These are phyloP conservation scores for Penaeus vannamei DNA, from an alignment of 1,140 invertebrate species.

Conservation along the genomic window DNA sequence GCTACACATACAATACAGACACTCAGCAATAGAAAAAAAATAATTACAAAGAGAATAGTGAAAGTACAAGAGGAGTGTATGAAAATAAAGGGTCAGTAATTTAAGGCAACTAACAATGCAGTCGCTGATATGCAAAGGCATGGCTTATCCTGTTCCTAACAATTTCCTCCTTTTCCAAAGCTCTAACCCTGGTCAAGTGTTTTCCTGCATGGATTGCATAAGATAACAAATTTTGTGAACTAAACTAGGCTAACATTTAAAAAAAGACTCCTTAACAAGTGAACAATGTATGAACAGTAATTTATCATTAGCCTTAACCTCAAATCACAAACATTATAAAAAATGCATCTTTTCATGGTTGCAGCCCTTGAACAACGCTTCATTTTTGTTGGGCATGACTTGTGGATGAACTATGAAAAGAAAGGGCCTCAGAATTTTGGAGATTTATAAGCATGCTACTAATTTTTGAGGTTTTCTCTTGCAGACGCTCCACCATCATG, in stretches of 20 bases:
- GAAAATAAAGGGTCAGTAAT: conserved; percentile 34
- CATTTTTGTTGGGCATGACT: conserved; percentile 42
- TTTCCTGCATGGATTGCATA: no score
- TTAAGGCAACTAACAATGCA: conserved; percentile 38
- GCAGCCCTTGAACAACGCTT: conserved; percentile 25
- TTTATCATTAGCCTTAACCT: no score
- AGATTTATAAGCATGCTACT: conserved; percentile 90
- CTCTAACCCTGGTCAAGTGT: neutral
- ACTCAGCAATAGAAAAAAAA: conserved; percentile 27
- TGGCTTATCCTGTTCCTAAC: conserved; percentile 32
- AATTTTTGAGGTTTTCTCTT: conserved; percentile 91
- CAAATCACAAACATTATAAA: no score
- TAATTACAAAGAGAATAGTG: conserved; percentile 20
- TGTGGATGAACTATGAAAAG: conserved; percentile 42
- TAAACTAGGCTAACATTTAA: no score
- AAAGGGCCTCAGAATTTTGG: conserved; percentile 76
- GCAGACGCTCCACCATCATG: conserved; percentile 89
- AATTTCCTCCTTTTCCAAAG: conserved; percentile 2
- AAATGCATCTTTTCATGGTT: no score
- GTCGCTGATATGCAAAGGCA: conserved; percentile 39
- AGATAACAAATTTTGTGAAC: no score
- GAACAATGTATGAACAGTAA: no score
- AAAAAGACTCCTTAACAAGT: no score
- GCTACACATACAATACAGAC: conserved; percentile 40
- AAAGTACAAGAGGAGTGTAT: conserved; percentile 39